phyloP scores from a whole-genome alignment of 2,797 vertebrate species.

The Helicolenus hilgendorfi region DNA sequence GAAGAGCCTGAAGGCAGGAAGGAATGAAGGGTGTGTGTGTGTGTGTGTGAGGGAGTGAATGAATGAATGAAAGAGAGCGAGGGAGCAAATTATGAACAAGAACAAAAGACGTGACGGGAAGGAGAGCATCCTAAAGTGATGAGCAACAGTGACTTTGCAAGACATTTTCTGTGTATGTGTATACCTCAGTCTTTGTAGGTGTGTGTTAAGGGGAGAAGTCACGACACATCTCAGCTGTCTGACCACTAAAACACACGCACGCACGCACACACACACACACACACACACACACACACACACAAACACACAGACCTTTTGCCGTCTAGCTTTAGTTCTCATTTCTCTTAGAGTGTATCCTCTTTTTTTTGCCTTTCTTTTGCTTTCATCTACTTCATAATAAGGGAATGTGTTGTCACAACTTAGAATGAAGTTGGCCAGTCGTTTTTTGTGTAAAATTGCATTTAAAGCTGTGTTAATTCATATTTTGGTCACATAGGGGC shows the following conservation, averaged over 20 bases:
- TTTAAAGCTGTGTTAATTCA: neutral
- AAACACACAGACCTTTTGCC: neutral
- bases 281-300: slow-evolving; percentile 23
- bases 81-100: slow-evolving; percentile 4
- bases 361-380: no score
- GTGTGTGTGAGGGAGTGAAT: slow-evolving; percentile 2
- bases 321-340: neutral
- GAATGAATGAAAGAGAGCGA: slow-evolving; percentile 1
- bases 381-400: no score
- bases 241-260: slow-evolving; percentile 12
- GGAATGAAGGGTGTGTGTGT: slow-evolving; percentile 27
- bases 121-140: slow-evolving; percentile 18
- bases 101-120: slow-evolving; percentile 39
- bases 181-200: neutral
- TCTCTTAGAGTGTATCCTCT: neutral
- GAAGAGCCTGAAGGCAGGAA: slow-evolving; percentile 7
- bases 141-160: neutral
- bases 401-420: no score
- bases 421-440: no score
- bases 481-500: neutral
- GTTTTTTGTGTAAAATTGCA: no score
- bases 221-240: slow-evolving; percentile 56
- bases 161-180: slow-evolving; percentile 29
- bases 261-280: neutral
- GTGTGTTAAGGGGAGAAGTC: neutral